Evolutionary conservation across 1,140 invertebrate genomes (phyloP).

Genomic region (Cepaea nemoralis): DNA sequence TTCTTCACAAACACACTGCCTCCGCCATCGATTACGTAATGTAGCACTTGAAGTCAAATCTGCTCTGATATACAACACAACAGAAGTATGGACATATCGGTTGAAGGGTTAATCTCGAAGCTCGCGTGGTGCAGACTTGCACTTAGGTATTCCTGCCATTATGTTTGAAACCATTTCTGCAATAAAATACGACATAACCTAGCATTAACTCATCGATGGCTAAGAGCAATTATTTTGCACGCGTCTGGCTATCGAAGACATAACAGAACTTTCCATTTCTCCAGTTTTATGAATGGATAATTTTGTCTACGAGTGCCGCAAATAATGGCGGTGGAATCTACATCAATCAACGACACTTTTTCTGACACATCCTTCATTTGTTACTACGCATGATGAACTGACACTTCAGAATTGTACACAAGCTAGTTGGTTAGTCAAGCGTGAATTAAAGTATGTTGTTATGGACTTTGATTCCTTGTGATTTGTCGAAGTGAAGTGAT

Average conservation of each 20-base stretch:
- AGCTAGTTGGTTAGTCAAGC: background rate
- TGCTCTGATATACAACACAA: background rate
- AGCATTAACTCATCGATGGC: too few relatives aligned
- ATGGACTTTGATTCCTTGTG: background rate
- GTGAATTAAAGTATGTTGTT: background rate
- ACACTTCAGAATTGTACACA: background rate
- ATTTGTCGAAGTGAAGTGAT: background rate
- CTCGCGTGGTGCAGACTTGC: background rate
- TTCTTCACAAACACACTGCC: background rate
- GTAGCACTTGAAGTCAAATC: background rate
- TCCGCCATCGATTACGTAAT: background rate
- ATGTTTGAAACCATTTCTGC: too few relatives aligned
- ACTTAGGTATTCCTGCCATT: too few relatives aligned
- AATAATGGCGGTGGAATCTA: background rate
- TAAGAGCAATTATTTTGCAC: background rate
- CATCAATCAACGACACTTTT: background rate
- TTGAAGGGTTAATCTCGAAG: background rate
- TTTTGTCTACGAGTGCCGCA: background rate
- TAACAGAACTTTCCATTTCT: constrained; percentile 5
- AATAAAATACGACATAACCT: too few relatives aligned
- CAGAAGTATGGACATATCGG: background rate
- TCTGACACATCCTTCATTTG: background rate
- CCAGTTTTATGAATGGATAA: background rate
- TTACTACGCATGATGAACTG: background rate
- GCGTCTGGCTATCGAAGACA: background rate